Evolutionary conservation across 2,797 vertebrate genomes (phyloP).

Genomic region (Ctenopoma kingsleyae): DNA sequence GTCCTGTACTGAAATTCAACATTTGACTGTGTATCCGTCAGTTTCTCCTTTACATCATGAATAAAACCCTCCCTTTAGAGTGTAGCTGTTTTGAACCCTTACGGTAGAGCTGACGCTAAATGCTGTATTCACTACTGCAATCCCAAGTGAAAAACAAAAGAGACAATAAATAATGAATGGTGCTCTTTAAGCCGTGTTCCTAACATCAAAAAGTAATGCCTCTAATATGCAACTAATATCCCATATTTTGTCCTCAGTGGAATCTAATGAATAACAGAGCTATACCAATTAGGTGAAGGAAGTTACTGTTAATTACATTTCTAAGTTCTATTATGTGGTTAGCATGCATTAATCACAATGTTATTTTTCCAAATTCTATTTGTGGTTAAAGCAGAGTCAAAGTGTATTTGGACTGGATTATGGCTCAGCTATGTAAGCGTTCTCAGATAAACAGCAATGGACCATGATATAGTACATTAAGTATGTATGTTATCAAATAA

Average conservation of each 20-base stretch:
- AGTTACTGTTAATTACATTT: slow-evolving; percentile 83
- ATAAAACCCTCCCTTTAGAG: slow-evolving; percentile 26
- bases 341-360: slow-evolving; percentile 84
- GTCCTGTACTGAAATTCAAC: background rate
- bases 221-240: slow-evolving; percentile 79
- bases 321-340: slow-evolving; percentile 83
- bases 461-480: slow-evolving; percentile 38
- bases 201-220: slow-evolving; percentile 82
- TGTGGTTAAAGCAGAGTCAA: slow-evolving; percentile 75
- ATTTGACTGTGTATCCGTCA: background rate
- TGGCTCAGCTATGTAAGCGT: slow-evolving; percentile 49
- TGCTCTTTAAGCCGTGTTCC: slow-evolving; percentile 80
- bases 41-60: slow-evolving; percentile 13
- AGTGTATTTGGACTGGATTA: slow-evolving; percentile 77
- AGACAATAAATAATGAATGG: slow-evolving; percentile 83
- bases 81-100: slow-evolving; percentile 17
- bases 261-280: slow-evolving; percentile 82
- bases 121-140: slow-evolving; percentile 46
- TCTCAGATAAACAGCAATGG: slow-evolving; percentile 54
- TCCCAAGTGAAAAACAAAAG: slow-evolving; percentile 70
- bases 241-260: slow-evolving; percentile 73
- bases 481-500: slow-evolving; percentile 33
- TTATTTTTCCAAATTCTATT: slow-evolving; percentile 80
- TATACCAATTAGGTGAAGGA: slow-evolving; percentile 76
- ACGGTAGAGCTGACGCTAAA: slow-evolving; percentile 20